Evolutionary conservation across 2,113 vertebrate species (phyloP).

Genomic region (Dunckerocampus dactyliophorus): DNA sequence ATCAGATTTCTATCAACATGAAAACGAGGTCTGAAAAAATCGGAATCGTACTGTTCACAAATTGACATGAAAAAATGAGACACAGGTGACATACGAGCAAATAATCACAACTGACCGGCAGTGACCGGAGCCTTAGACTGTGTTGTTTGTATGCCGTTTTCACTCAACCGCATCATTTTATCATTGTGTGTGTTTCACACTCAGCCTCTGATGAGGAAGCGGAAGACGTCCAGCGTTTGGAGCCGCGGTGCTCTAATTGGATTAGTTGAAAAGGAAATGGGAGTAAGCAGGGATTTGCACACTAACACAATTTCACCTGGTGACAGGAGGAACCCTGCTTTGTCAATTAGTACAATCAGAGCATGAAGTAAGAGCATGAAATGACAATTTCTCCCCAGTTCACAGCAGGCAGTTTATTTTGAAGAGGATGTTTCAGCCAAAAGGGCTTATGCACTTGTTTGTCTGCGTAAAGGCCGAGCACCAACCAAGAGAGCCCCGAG

Average conservation of each 20-base stretch:
- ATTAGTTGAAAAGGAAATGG: constrained; percentile 72
- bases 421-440: constrained; percentile 13
- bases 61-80: too few relatives aligned
- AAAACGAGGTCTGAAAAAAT: too few relatives aligned
- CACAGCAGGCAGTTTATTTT: constrained; percentile 23
- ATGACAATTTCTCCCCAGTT: neutral
- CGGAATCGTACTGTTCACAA: too few relatives aligned
- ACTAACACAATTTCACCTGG: constrained; percentile 62
- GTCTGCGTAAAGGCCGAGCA: constrained; percentile 42
- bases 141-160: neutral
- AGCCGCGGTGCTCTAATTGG: constrained; percentile 45
- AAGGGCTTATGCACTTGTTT: constrained; percentile 37
- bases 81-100: too few relatives aligned
- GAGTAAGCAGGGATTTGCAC: constrained; percentile 75
- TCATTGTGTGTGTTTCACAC: neutral
- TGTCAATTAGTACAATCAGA: constrained; percentile 7
- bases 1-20: too few relatives aligned
- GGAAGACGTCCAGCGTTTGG: constrained; percentile 32
- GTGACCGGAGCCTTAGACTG: too few relatives aligned
- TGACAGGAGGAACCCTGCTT: constrained; percentile 21
- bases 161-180: constrained; percentile 1
- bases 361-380: neutral
- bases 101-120: too few relatives aligned
- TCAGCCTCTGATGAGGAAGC: constrained; percentile 22
- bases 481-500: constrained; percentile 43